These are phyloP conservation scores for Phyllotreta striolata DNA, from an alignment of 2,888 invertebrate genomes.

Conservation along the genomic window DNA sequence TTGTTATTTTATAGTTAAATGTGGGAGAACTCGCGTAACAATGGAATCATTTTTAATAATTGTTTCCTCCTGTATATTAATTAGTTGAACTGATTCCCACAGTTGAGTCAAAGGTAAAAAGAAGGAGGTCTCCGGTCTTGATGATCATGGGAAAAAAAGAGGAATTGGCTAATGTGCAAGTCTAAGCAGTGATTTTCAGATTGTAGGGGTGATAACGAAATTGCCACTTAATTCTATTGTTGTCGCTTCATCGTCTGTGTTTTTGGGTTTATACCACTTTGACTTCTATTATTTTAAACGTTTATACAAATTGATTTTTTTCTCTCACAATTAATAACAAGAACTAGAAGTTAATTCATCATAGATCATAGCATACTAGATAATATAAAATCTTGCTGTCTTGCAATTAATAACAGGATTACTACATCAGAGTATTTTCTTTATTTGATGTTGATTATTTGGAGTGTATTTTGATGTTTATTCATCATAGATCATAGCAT, in stretches of 20 bases:
- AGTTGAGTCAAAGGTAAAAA: constrained; percentile 42
- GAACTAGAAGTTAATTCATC: no score
- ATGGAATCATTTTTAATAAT: constrained; percentile 61
- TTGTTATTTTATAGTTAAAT: constrained; percentile 53
- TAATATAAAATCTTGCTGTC: no score
- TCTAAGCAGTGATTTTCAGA: constrained; percentile 36
- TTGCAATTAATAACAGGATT: no score
- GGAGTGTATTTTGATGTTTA: no score
- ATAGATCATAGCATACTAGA: no score
- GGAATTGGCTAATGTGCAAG: constrained; percentile 36
- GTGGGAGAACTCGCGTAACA: constrained; percentile 58
- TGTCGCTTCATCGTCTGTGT: constrained; percentile 12
- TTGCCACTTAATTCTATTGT: constrained; percentile 15
- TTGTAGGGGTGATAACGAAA: constrained; percentile 22
- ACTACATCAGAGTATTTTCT: no score
- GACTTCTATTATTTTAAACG: constrained; percentile 6
- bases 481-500: no score
- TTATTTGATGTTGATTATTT: no score
- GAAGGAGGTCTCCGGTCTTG: constrained; percentile 33
- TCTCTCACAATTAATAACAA: no score
- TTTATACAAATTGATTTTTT: background rate
- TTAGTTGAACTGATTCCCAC: constrained; percentile 61
- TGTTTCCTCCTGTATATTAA: constrained; percentile 61
- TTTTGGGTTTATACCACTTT: constrained; percentile 7
- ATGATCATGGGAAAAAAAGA: constrained; percentile 37